Evolutionary conservation across 2,888 invertebrate genomes (phyloP), one percentile per base, ranked within the genome.

Genomic region (Pardosa pseudoannulata): DNA sequence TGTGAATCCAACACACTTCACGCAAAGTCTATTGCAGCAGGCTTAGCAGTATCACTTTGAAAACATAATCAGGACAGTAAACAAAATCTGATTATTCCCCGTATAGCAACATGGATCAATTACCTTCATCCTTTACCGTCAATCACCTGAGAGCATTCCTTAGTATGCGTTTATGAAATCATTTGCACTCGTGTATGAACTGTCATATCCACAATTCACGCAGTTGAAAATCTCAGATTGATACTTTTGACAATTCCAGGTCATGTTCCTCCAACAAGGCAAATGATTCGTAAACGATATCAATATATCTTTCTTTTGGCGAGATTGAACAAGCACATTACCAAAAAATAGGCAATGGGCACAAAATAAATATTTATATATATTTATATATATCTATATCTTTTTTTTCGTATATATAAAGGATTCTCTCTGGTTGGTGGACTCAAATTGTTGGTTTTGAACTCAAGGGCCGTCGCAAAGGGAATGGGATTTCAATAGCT

Each of bases 321-420:
- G 75, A 41, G 36, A n/a, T 50, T 73, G 46, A 70, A 78, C 72
- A 73, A 85, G 72, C 39, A 36, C 78, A 68, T 67, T 71, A 76
- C 71, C 72, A 64, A 27, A 32, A 76, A 71, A 27, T 36, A 29
- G 65, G 56, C 19, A 46, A 78, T 73, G 73, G 71, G 85, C 46
- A 86, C 62, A 79, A 85, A 85, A 86, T 86, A 86, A 86, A 86
- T 86, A 86, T 86, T 79, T 79, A 79, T 79, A 78, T 85, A 79
- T 85, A 83, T 83, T 68, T 81, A 65, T 81, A 56, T 85, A 65
- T 74, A 85, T 85, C 82, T 83, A 70, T 81, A 67, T 81, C 70
- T 86, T 23, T 70, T n/a, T 73, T 72, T 65, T 72, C 31, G 67
- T 79, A 79, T 79, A 86, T 86, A 85, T 74, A 86, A 79, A 74